These are phyloP conservation scores for Microtus oregoni DNA, from an alignment of 2,113 vertebrate species.

Conservation along the genomic window DNA sequence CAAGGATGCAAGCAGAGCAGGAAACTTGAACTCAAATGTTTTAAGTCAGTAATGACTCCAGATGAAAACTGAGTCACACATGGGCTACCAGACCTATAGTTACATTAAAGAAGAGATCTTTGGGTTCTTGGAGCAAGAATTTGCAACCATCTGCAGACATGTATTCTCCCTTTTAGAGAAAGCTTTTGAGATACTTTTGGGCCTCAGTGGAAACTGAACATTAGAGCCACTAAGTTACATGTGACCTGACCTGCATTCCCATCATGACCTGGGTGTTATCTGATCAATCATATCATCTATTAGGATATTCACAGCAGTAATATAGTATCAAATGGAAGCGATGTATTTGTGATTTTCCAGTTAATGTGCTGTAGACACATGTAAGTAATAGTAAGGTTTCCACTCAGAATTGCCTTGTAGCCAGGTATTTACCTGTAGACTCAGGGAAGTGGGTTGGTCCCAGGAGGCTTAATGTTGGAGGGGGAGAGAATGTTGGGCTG, in stretches of 20 bases:
- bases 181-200: background rate
- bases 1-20: too few relatives aligned
- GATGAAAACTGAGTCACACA: too few relatives aligned
- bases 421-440: background rate
- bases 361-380: background rate
- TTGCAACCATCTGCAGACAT: background rate
- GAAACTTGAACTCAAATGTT: too few relatives aligned
- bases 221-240: background rate
- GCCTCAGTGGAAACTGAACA: background rate
- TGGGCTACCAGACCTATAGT: background rate
- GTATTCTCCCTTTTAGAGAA: background rate
- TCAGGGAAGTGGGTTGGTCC: background rate
- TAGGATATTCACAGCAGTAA: background rate
- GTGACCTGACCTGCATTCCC: background rate
- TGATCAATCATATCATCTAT: background rate
- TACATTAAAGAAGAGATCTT: background rate
- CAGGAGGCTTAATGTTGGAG: background rate
- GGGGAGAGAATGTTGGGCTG: background rate
- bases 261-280: background rate
- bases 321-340: background rate
- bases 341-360: background rate
- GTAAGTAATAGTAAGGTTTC: background rate
- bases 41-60: too few relatives aligned
- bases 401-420: background rate
- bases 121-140: background rate